Base-by-base conservation (phyloP, 2,888 invertebrate species). In the Drosophila suboccidentalis region DNA sequence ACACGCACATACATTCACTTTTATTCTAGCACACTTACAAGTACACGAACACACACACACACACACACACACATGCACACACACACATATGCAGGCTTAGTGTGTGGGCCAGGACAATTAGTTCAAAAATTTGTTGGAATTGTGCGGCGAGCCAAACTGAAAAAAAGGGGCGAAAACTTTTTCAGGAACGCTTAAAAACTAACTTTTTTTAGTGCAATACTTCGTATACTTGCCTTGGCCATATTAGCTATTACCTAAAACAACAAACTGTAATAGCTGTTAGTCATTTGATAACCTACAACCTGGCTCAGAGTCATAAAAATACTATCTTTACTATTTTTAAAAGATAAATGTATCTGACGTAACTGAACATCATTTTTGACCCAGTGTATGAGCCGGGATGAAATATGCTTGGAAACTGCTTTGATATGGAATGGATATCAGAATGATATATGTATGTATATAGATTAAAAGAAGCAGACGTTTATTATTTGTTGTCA, bases 51-150 rank as follows among this genome's bases (percentile, higher is more conserved):
- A 38, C 38, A 15, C 19, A 43, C 32, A 17, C 39, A 62, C 17
- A 44, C 26, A 54, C 26, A 15, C 19, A 43, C 32, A 17, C 39
- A 62, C 17, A 44, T 19, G 49, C 26, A 17, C 26, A 39, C 19
- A 22, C 17, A 62, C n/a, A 38, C 29, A 54, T 32, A 17, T 13
- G 34, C n/a, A 13, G n/a, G 15, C 9, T 34, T 53, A 36, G 38
- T 29, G 53, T 61, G 59, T 43, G 53, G 50, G 47, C 47, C 50
- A 38, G 59, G 29, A 63, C 80, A 72, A 76, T 80, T 80, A 72
- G 63, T 61, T 63, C 13, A n/a, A 57, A 55, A 66, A 58, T 57
- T 50, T 39, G 34, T 54, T 36, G 9, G 13, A 58, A 41, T 59
- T 74, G 22, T 53, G 59, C 15, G 41, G 41, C 32, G 22, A 49